phyloP scores from a whole-genome alignment of 1,140 invertebrate species.

The Dinothrombium tinctorium region DNA sequence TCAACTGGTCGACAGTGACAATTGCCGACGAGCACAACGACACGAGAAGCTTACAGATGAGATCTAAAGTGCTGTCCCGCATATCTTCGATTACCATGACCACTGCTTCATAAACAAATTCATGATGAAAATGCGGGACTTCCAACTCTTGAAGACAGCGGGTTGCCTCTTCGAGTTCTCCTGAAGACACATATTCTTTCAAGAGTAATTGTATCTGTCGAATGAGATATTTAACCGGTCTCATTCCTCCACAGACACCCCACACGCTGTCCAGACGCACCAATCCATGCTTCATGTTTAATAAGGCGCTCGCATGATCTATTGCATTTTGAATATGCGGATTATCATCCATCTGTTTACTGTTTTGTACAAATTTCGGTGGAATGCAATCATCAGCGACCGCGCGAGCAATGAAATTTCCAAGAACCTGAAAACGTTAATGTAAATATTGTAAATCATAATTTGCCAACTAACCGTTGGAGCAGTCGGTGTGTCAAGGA shows the following conservation, averaged over 20 bases:
- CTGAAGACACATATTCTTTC: conserved; percentile 59
- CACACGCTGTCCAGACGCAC: conserved; percentile 71
- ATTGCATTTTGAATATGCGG: conserved; percentile 20
- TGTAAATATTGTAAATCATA: not conserved
- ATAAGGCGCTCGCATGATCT: conserved; percentile 45
- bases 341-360: conserved; percentile 33
- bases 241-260: conserved; percentile 60
- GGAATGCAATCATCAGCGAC: conserved; percentile 77
- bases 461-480: conserved; percentile 25
- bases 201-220: conserved; percentile 58
- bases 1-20: conserved; percentile 59
- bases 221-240: conserved; percentile 67
- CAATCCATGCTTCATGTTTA: conserved; percentile 65
- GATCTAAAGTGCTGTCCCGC: conserved; percentile 42
- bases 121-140: conserved; percentile 84
- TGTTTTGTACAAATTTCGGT: conserved; percentile 42
- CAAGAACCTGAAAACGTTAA: conserved; percentile 31
- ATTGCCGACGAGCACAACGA: conserved; percentile 43
- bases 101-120: conserved; percentile 64
- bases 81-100: conserved; percentile 61
- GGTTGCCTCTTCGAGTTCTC: conserved; percentile 46
- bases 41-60: conserved; percentile 50
- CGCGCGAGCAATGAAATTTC: conserved; percentile 68
- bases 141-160: conserved; percentile 43
- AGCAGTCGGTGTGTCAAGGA: conserved; percentile 67